These are phyloP conservation scores for Rapana venosa DNA, from an alignment of 2,888 invertebrate genomes.

Conservation along the genomic window DNA sequence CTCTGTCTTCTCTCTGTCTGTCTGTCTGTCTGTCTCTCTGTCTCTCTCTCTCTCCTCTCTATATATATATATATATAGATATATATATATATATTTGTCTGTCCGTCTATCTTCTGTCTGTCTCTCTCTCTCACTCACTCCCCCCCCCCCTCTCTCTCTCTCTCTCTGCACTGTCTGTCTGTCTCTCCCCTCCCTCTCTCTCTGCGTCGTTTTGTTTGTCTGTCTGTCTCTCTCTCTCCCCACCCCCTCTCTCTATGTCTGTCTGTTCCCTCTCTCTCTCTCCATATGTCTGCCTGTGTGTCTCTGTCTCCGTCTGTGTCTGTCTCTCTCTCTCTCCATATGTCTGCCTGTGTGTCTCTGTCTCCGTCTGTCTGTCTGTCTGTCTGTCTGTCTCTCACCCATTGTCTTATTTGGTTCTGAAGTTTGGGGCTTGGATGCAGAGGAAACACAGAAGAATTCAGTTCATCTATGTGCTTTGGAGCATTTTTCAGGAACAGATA, in stretches of 20 bases:
- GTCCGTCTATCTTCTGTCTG: too few species aligned
- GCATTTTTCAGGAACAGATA: too few species aligned
- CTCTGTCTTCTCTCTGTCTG: background rate
- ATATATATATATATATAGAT: too few species aligned
- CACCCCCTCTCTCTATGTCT: background rate
- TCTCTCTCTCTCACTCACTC: too few species aligned
- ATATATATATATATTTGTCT: too few species aligned
- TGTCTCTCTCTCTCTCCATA: background rate
- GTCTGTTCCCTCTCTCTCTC: background rate
- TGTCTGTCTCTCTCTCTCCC: background rate
- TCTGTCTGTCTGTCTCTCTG: background rate
- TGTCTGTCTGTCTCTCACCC: background rate
- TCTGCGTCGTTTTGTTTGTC: background rate
- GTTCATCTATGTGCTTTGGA: too few species aligned
- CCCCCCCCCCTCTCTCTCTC: too few species aligned
- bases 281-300: background rate
- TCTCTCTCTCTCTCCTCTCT: background rate
- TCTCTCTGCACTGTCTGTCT: too few species aligned
- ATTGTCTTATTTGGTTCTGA: too few species aligned
- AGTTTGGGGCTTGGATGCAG: too few species aligned
- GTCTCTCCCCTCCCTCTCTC: background rate
- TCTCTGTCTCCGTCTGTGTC: background rate
- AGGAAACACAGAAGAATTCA: too few species aligned
- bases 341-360: background rate
- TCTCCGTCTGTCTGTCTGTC: slow-evolving; percentile 10